A percentile compares a stretch with the other conserved stretches of the same genome.
These are phyloP conservation scores for Synergus laeviventris DNA, from an alignment of 2,888 invertebrate genomes.

Conservation along the genomic window DNA sequence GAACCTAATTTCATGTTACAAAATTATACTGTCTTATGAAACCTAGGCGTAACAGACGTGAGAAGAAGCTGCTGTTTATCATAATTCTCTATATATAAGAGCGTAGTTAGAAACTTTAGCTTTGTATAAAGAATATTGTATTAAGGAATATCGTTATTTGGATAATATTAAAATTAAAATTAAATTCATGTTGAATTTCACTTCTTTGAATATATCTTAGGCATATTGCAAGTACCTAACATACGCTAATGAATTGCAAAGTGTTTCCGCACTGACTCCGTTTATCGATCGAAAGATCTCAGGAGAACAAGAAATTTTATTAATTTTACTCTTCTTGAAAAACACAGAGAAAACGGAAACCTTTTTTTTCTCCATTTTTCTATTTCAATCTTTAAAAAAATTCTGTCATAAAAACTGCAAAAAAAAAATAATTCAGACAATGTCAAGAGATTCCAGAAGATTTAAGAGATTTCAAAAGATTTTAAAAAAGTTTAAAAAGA, in stretches of 20 bases:
- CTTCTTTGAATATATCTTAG: neutral
- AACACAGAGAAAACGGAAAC: too few species aligned
- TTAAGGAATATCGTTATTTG: neutral
- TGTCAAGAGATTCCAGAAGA: too few species aligned
- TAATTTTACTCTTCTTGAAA: neutral
- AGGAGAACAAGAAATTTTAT: constrained; percentile 2
- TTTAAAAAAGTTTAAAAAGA: too few species aligned
- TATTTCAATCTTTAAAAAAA: too few species aligned
- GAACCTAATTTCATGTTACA: constrained; percentile 29
- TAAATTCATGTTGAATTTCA: neutral
- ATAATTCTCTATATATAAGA: constrained; percentile 24
- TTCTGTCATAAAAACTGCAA: too few species aligned
- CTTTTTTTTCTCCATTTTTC: too few species aligned
- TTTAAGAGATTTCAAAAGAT: too few species aligned
- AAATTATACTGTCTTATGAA: constrained; percentile 18
- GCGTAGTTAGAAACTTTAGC: neutral
- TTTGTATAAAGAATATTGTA: neutral
- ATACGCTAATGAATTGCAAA: constrained; percentile 27
- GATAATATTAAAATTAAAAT: neutral
- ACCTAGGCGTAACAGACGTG: neutral
- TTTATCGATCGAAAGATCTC: constrained; percentile 16
- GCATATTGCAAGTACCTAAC: constrained; percentile 4
- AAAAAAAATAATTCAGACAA: too few species aligned
- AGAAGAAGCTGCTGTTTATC: constrained; percentile 25
- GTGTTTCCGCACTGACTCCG: constrained; percentile 24